Base-by-base conservation (phyloP, 2,113 vertebrate species). In the Apodemus sylvaticus region DNA sequence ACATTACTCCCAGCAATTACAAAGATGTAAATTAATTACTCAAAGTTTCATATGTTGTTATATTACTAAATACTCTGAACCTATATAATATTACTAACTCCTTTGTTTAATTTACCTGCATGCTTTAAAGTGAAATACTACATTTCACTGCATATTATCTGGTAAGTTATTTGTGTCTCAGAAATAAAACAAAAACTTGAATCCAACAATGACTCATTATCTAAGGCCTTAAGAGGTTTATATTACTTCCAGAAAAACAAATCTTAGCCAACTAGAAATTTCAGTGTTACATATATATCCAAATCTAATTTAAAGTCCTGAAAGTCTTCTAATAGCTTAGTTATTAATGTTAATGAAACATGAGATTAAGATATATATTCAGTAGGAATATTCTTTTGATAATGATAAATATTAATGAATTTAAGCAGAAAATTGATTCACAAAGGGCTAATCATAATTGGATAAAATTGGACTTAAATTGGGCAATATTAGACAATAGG, bases 311-410 rank as follows among this genome's bases (percentile, higher is more conserved):
- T 94, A 66, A 89, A 94, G 58, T 90, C 73, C 55, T 68, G 5
- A 90, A 93, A 89, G 42, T 79, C 95, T 82, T 19, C 34, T 96
- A 92, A 93, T 92, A 92, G 73, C 22, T n/a, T 86, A 82, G 26
- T 79, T 93, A 85, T 93, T 86, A 96, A 92, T 91, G 88, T 90
- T 97, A 96, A 92, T 90, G 34, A 96, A 94, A 94, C 89, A 89
- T 17, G 71, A 19, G 36, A 89, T 92, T 93, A 93, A 92, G 34
- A 91, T 58, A 77, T 70, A 86, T 94, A 82, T 90, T 89, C 58
- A 64, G 45, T 13, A 89, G 95, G 58, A 96, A 81, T 70, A 93
- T 71, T 39, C 31, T 89, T 96, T 93, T 55, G 42, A 93, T 64
- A 86, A 86, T 89, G 26, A 82, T 78, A 94, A 94, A 82, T 96